phyloP scores from a whole-genome alignment of 2,888 invertebrate species.

The Micoletzkya japonica region DNA sequence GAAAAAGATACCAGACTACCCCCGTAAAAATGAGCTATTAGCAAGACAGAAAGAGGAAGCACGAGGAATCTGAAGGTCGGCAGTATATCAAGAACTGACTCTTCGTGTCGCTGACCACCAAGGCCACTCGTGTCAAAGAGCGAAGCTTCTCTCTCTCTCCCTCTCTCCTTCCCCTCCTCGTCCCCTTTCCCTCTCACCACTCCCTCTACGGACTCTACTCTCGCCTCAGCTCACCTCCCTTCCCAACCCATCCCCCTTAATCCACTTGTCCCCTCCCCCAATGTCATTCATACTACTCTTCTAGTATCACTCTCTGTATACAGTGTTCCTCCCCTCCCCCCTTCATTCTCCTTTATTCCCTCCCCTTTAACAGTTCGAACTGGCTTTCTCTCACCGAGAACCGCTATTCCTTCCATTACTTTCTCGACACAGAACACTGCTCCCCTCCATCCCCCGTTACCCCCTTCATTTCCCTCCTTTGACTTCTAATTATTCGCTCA shows the following conservation, averaged over 20 bases:
- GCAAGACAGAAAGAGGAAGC: no score
- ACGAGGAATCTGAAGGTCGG: no score
- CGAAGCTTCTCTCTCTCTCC: conserved; percentile 1
- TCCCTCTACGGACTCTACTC: not conserved
- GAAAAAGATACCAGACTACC: no score
- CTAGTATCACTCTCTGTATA: not conserved
- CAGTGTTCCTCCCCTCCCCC: not conserved
- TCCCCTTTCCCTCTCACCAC: not conserved
- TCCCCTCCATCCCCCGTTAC: no score
- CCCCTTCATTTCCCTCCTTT: no score
- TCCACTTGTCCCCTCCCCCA: not conserved
- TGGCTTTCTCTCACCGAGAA: conserved; percentile 17
- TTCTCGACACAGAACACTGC: no score
- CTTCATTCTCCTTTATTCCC: not conserved
- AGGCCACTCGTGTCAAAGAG: no score
- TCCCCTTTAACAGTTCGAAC: not conserved
- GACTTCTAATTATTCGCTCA: no score
- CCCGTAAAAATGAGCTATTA: no score
- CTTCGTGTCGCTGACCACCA: no score
- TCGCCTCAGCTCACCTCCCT: not conserved
- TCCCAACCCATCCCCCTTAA: not conserved
- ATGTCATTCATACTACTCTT: not conserved
- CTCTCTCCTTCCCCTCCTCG: not conserved
- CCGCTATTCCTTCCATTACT: no score
- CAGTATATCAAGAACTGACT: no score